Base-by-base conservation (phyloP, 2,888 invertebrate species). In the Ganaspis brasiliensis region DNA sequence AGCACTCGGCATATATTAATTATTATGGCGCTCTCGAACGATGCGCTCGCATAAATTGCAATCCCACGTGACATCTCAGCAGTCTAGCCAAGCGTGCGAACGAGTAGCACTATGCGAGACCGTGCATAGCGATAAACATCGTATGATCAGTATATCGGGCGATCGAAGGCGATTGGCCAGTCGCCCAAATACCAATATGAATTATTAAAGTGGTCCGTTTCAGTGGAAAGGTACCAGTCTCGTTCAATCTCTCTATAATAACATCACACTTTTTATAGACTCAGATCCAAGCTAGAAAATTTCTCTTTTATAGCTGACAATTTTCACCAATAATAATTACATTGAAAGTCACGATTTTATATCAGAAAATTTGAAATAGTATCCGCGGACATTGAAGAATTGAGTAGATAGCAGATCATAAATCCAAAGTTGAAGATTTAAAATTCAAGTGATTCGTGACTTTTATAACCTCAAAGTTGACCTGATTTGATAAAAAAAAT, bases 1-100 rank as follows among this genome's bases (percentile, higher is more conserved):
- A 83, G 83, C 83, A 81, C 84, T 86, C 86, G 75, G 85, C 84
- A 86, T 85, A 86, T 87, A 88, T 88, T 87, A 88, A 88, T 88
- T 86, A 87, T 84, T 80, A 83, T 79, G 79, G 78, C 75, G 79
- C 77, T 77, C 80, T 81, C 80, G 82, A 82, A 82, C 83, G 85
- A 85, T 82, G 82, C 75, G 76, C 77, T 78, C 78, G 78, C 86
- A 86, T 88, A 87, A 86, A 88, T 88, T 87, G 82, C 79, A 72
- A 74, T 78, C 79, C 79, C 81, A 63, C 76, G 77, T 82, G 82
- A 84, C 82, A 81, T 83, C 83, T 81, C 79, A 79, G 80, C 79
- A 81, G 77, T 79, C 80, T 79, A 81, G 75, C 79, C 55, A 57
- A 75, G 61, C 75, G 75, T 73, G 71, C 81, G 26, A 35, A 56